These are phyloP conservation scores for Holothuria glaberrima DNA, from an alignment of 35 echinoderm and acorn worm genomes.

Conservation along the genomic window DNA sequence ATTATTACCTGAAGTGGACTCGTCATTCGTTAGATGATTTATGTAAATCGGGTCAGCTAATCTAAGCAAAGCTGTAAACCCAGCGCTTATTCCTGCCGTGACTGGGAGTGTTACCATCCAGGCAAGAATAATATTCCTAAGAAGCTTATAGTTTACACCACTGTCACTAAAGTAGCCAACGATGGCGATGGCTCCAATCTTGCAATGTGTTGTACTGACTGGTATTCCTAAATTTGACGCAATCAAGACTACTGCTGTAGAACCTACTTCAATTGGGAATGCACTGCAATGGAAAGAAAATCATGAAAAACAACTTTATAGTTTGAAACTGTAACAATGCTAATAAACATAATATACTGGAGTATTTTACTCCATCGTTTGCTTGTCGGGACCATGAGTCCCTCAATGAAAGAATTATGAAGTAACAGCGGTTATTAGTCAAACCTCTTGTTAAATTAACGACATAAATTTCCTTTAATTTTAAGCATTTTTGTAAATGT, in stretches of 20 bases:
- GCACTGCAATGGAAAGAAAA: slow-evolving; percentile 44
- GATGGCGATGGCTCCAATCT: slow-evolving; percentile 68
- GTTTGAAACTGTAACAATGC: not conserved
- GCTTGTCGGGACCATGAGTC: too few species aligned
- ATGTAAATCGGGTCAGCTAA: too few species aligned
- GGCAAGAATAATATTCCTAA: slow-evolving; percentile 55
- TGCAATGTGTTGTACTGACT: slow-evolving; percentile 85
- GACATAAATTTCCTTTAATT: too few species aligned
- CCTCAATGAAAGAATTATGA: too few species aligned
- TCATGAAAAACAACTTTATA: not conserved
- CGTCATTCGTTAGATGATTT: too few species aligned
- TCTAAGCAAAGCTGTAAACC: slow-evolving; percentile 46
- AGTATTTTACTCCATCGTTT: too few species aligned
- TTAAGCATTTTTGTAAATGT: too few species aligned
- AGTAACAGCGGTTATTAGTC: too few species aligned
- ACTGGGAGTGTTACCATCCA: slow-evolving; percentile 76
- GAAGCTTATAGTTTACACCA: slow-evolving; percentile 59
- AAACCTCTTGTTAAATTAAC: too few species aligned
- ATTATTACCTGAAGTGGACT: too few species aligned
- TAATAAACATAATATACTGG: too few species aligned
- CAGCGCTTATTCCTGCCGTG: slow-evolving; percentile 51
- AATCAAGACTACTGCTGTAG: slow-evolving; percentile 58
- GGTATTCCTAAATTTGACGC: slow-evolving; percentile 75
- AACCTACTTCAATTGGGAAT: slow-evolving; percentile 76
- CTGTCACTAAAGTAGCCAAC: slow-evolving; percentile 36